Evolutionary conservation across 2,888 invertebrate species (phyloP), one percentile per base, ranked within the genome.

Genomic region (Philonicus albiceps): DNA sequence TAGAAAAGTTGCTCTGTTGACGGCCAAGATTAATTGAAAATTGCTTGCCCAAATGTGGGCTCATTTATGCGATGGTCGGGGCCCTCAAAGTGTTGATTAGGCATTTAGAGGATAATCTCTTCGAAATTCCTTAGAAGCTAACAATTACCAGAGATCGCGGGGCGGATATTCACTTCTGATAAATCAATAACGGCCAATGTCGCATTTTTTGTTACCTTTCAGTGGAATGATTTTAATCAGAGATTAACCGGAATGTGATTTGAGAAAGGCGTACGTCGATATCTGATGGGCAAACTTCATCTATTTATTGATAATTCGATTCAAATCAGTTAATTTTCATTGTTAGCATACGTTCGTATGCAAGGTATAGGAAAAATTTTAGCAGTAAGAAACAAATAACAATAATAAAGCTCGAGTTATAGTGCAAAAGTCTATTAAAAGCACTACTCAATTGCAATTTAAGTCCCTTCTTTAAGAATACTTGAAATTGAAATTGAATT

Each of bases 21-120:
- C 88, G 84, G 86, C 83, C 64, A 84, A 87, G 88, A 88, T 88
- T 87, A 88, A 88, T 88, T 87, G 88, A 80, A 53, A 86, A 88
- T 86, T 87, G 87, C 86, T 81, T 87, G 86, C 49, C 84, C 84
- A 73, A 84, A 84, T 86, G 73, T 85, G 86, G 78, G 85, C 86
- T 85, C 85, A 85, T 87, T 87, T 87, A 85, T 87, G 34, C 85
- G 86, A 87, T 86, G 72, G 85, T 53, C 73, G 78, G 86, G 49
- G 78, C 72, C 72, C 85, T 81, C 49, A 72, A 85, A 85, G 87
- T 87, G 87, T 87, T 87, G 87, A 87, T 87, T 87, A 86, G 85
- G 86, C 86, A 81, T 86, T 86, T 85, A 85, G 74, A 85, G 80
- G 64, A 83, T 53, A 83, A 55, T 31, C 64, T 64, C 22, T 27